Evolutionary conservation across 1,140 invertebrate genomes (phyloP).

Genomic region (Brachionus rotundiformis): DNA sequence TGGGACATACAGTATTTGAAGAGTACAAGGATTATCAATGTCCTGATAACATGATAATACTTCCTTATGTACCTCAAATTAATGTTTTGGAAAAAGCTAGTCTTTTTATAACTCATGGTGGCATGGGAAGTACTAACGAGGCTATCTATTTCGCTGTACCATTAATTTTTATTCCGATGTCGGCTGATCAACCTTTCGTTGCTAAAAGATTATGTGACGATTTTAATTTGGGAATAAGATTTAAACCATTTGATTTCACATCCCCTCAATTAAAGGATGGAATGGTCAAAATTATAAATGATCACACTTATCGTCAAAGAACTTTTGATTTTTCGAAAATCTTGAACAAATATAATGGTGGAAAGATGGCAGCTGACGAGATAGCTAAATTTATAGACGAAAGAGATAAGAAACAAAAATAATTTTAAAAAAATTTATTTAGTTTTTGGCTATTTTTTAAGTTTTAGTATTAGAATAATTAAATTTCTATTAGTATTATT

Average conservation of each 20-base stretch:
- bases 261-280: not conserved
- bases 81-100: conserved; percentile 7
- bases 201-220: conserved; percentile 12
- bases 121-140: conserved; percentile 14
- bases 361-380: not conserved
- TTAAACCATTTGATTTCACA: not conserved
- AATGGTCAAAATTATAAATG: not conserved
- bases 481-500: too few species aligned
- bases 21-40: not conserved
- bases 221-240: not conserved
- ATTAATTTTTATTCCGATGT: conserved; percentile 12
- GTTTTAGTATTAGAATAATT: too few species aligned
- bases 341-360: not conserved
- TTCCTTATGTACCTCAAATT: not conserved
- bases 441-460: too few species aligned
- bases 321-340: not conserved
- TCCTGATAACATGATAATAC: not conserved
- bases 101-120: conserved; percentile 43
- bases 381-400: not conserved
- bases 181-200: conserved; percentile 25
- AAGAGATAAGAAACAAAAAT: not conserved
- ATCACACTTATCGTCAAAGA: not conserved
- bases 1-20: not conserved
- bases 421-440: not conserved
- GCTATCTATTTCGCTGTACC: conserved; percentile 34